phyloP scores from a whole-genome alignment of 1,140 invertebrate genomes.

The Subanguina moxae region DNA sequence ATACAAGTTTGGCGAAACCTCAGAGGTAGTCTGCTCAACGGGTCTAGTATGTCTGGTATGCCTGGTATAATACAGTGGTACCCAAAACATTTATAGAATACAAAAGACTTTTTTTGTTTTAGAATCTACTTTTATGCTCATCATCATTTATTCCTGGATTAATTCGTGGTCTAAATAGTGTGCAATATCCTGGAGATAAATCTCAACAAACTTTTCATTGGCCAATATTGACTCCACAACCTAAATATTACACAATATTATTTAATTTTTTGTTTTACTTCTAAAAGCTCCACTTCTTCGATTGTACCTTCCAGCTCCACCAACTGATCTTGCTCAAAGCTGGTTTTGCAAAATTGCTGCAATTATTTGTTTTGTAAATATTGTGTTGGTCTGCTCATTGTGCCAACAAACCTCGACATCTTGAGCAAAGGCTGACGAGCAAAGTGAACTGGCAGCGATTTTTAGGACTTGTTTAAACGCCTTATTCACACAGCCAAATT shows the following conservation, averaged over 20 bases:
- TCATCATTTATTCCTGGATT: no score
- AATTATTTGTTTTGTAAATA: slow-evolving; percentile 7
- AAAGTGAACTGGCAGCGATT: slow-evolving; percentile 8
- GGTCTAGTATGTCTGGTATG: no score
- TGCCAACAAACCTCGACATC: slow-evolving; percentile 18
- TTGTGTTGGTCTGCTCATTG: background rate
- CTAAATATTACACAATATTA: slow-evolving; percentile 2
- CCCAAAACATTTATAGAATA: no score
- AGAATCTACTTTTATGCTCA: no score
- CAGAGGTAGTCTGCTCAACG: no score
- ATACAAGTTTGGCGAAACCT: no score
- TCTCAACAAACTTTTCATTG: slow-evolving; percentile 16
- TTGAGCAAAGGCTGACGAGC: slow-evolving; percentile 15
- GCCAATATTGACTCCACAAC: slow-evolving; percentile 18
- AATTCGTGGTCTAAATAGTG: no score
- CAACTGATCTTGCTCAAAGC: slow-evolving; percentile 17
- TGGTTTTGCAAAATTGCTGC: slow-evolving; percentile 24
- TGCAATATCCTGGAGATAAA: no score
- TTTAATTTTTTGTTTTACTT: no score
- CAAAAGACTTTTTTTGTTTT: no score
- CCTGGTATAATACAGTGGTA: no score
- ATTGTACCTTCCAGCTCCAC: slow-evolving; percentile 20
- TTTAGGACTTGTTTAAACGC: slow-evolving; percentile 52
- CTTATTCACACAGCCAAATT: slow-evolving; percentile 16
- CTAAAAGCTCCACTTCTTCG: background rate